Evolutionary conservation across 2,113 vertebrate genomes (phyloP).

Genomic region (Damaliscus lunatus): DNA sequence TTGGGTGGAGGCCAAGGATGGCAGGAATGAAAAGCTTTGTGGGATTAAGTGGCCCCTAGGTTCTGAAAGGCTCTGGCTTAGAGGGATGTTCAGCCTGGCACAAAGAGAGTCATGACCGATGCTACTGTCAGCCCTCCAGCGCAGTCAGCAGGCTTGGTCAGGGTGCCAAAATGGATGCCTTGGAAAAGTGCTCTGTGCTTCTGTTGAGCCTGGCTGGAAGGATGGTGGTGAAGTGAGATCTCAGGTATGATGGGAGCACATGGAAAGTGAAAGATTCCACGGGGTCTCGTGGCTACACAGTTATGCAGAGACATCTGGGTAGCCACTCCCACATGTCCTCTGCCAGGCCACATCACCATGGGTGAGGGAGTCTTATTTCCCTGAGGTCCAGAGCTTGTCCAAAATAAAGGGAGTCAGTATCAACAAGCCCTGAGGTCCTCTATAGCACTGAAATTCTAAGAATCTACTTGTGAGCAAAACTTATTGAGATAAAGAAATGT

Average conservation of each 20-base stretch:
- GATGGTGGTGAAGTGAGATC: background rate
- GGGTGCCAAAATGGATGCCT: background rate
- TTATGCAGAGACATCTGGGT: background rate
- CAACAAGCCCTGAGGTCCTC: background rate
- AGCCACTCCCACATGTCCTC: background rate
- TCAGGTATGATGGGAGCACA: background rate
- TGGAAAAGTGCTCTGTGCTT: background rate
- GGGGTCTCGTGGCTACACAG: background rate
- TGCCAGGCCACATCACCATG: fast-evolving
- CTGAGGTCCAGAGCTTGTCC: background rate
- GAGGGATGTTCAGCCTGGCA: background rate
- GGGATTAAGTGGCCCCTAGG: constrained; percentile 60
- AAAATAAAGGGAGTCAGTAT: background rate
- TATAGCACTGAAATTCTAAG: background rate
- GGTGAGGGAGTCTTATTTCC: background rate
- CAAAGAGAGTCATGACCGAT: background rate
- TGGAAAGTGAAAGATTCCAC: background rate
- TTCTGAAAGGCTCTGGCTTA: constrained; percentile 28
- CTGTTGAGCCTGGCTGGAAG: background rate
- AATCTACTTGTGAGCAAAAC: background rate
- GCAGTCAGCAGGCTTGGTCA: background rate
- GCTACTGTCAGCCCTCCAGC: background rate
- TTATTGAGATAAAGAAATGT: background rate
- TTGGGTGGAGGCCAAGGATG: constrained; percentile 29
- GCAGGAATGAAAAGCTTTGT: constrained; percentile 46